A percentile compares a stretch with the other conserved stretches of the same genome.
phyloP scores from a whole-genome alignment of 2,888 invertebrate genomes.

The Blastobasis adustella region DNA sequence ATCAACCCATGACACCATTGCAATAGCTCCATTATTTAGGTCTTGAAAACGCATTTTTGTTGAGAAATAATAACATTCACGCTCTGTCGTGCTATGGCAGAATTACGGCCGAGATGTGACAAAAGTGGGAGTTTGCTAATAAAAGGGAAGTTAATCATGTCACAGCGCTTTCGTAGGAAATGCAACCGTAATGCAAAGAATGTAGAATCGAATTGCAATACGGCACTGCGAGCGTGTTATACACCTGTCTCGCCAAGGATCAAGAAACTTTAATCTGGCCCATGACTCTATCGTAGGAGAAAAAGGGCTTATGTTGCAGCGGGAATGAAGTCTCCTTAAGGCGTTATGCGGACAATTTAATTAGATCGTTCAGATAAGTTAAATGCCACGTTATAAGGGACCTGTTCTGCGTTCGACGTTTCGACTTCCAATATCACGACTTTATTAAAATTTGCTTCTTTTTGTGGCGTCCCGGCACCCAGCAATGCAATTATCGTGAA shows the following conservation, averaged over 20 bases:
- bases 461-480: conserved; percentile 1
- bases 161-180: conserved; percentile 23
- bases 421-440: conserved; percentile 36
- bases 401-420: conserved; percentile 38
- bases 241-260: conserved; percentile 61
- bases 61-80: conserved; percentile 17
- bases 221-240: conserved; percentile 25
- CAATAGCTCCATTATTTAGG: too few relatives aligned
- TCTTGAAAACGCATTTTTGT: conserved; percentile 18
- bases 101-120: conserved; percentile 21
- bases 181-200: conserved; percentile 29
- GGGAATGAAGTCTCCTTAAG: conserved; percentile 34
- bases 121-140: conserved; percentile 48
- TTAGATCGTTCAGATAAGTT: conserved; percentile 52
- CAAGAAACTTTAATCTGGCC: conserved; percentile 59
- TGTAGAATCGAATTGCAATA: conserved; percentile 29
- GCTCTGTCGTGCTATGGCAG: too few relatives aligned
- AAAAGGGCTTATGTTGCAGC: conserved; percentile 42
- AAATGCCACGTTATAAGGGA: conserved; percentile 52
- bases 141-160: conserved; percentile 42
- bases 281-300: conserved; percentile 33
- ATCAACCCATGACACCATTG: too few relatives aligned
- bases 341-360: conserved; percentile 48
- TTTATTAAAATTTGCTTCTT: conserved; percentile 26
- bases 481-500: background rate